These are phyloP conservation scores for Drosophila santomea DNA, from an alignment of 1,140 invertebrate species.

Conservation along the genomic window DNA sequence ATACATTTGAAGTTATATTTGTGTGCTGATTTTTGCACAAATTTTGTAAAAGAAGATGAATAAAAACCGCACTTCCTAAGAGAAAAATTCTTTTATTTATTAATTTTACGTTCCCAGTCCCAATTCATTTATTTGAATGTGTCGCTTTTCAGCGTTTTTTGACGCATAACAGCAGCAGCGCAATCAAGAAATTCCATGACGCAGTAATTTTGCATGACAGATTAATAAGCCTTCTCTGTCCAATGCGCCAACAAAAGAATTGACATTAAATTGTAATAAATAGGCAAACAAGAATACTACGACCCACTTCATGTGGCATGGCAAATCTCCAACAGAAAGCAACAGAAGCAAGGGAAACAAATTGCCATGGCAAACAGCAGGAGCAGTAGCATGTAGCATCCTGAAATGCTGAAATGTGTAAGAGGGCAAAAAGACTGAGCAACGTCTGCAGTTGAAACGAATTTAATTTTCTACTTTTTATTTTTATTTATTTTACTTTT, in stretches of 20 bases:
- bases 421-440: slow-evolving; percentile 55
- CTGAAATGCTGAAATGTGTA: slow-evolving; percentile 9
- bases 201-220: slow-evolving; percentile 51
- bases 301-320: slow-evolving; percentile 33
- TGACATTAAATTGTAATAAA: slow-evolving; percentile 76
- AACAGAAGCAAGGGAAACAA: slow-evolving; percentile 18
- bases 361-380: slow-evolving; percentile 38
- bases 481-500: slow-evolving; percentile 36
- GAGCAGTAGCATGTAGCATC: slow-evolving; percentile 8
- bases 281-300: slow-evolving; percentile 47
- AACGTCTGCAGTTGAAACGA: slow-evolving; percentile 76
- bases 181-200: slow-evolving; percentile 43
- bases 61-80: background rate
- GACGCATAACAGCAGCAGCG: slow-evolving; percentile 19
- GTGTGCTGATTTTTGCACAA: too few relatives aligned
- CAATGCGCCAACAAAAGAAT: slow-evolving; percentile 36
- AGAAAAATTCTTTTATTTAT: background rate
- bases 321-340: slow-evolving; percentile 26
- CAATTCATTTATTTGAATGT: slow-evolving; percentile 29
- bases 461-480: slow-evolving; percentile 79
- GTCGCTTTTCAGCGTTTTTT: slow-evolving; percentile 24
- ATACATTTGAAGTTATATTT: background rate
- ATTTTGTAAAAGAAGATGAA: background rate
- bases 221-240: slow-evolving; percentile 36
- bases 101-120: background rate